A percentile compares a stretch with the other conserved stretches of the same genome.
Evolutionary conservation across 2,113 vertebrate species (phyloP).

Genomic region (Nasalis larvatus): DNA sequence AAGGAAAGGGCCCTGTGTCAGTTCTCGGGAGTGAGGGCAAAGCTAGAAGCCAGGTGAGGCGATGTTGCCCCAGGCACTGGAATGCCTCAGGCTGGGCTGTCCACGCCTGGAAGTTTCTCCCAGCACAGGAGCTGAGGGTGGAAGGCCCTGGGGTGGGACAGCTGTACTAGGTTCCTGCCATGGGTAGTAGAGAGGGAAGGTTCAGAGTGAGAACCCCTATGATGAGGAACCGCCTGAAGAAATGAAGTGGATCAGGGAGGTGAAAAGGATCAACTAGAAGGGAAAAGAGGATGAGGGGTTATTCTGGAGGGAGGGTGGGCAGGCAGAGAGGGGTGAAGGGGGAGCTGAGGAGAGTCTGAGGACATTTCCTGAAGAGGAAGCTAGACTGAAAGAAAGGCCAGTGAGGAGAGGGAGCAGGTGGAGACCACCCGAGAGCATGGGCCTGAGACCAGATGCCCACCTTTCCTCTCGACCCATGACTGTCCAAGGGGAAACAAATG

Average conservation of each 20-base stretch:
- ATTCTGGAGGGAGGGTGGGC: not conserved
- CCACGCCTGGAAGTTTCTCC: not conserved
- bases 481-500: not conserved
- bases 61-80: not conserved
- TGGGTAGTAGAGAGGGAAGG: not conserved
- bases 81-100: not conserved
- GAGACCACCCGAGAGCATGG: conserved; percentile 36
- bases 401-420: not conserved
- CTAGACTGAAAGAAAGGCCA: conserved; percentile 33
- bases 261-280: not conserved
- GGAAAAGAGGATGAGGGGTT: not conserved
- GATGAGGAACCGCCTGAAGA: conserved; percentile 9
- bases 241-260: not conserved
- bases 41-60: not conserved
- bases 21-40: not conserved
- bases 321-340: not conserved
- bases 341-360: not conserved
- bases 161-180: not conserved
- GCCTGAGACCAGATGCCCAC: conserved; percentile 21
- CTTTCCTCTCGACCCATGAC: conserved; percentile 30
- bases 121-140: not conserved
- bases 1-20: not conserved
- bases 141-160: not conserved
- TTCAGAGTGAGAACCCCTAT: not conserved
- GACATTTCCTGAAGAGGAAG: conserved; percentile 31